Evolutionary conservation across 2,797 vertebrate genomes (phyloP).

Genomic region (Amblyraja radiata): DNA sequence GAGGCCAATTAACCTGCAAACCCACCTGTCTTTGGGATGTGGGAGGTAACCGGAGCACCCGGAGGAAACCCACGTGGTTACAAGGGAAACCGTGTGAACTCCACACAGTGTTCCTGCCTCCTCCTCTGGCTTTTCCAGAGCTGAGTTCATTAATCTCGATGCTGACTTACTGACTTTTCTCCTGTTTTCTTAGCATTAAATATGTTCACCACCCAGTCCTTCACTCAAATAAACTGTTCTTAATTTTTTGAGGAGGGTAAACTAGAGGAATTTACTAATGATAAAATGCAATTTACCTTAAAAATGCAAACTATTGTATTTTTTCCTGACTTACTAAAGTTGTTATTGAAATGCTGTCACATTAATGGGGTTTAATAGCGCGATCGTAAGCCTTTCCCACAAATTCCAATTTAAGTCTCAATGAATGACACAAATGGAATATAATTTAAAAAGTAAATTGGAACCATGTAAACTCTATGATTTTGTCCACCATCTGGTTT

Average conservation of each 20-base stretch:
- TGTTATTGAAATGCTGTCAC: conserved; percentile 28
- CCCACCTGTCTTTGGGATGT: no score
- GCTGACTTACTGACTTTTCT: no score
- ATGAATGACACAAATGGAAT: conserved; percentile 31
- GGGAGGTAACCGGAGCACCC: no score
- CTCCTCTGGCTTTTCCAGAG: no score
- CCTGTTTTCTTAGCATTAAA: background rate
- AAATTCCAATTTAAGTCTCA: conserved; percentile 26
- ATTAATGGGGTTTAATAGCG: background rate
- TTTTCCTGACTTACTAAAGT: conserved; percentile 1
- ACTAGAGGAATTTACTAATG: background rate
- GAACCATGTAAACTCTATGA: background rate
- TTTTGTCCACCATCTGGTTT: conserved; percentile 4
- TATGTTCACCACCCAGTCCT: background rate
- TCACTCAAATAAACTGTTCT: background rate
- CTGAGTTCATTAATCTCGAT: background rate
- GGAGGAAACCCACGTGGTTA: no score
- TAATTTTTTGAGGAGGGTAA: background rate
- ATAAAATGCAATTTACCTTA: background rate
- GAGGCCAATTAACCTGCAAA: no score
- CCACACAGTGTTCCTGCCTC: no score
- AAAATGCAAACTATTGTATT: background rate
- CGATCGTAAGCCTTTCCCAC: conserved; percentile 17
- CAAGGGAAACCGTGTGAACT: no score
- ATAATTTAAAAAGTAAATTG: conserved; percentile 34